Base-by-base conservation (phyloP, 2,113 vertebrate species). In the Calonectris borealis region DNA sequence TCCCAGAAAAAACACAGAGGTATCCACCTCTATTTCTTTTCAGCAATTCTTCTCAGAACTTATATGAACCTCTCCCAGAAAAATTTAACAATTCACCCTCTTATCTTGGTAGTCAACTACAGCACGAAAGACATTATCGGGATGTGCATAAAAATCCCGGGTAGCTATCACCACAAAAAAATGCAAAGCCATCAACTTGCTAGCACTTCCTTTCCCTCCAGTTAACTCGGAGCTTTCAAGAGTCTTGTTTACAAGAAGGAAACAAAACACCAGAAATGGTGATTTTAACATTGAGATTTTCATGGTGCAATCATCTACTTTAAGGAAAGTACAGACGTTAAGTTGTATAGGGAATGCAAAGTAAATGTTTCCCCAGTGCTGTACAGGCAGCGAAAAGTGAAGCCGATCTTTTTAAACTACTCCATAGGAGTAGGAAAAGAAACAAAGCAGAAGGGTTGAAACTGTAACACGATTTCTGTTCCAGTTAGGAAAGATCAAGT, bases 71-170 rank as follows among this genome's bases (percentile, higher is more conserved):
- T 78, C 4, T 77, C 36, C 14, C 11, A 36, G 25, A 34, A 76
- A 93, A 36, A 57, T 4, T 9, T 24, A 77, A 73, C n/a, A 58
- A 29, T 70, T 70, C 17, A 62, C 10, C 8, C 13, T 55, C 36
- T 34, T 16, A 26, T 51, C 34, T 60, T 15, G 13, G 44, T 31
- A 57, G 68, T 14, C 46, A 90, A 25, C 18, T 57, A 51, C 31
- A 70, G 27, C 11, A 24, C 1, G 2, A 27, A 76, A 83, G 14
- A 61, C 5, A 0, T 27, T 21, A 48, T 0, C 7, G 13, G 29
- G 54, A 62, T 8, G 10, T 9, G 29, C 7, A 3, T 10, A 66
- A 71, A 29, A 64, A 82, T 52, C 9, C 19, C 6, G 22, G 12
- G 24, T 7, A 84, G 66, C 32, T 60, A 77, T 34, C 42, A 81